Conservation (phyloP, 2,113 vertebrate species). For the Oreochromis tanganicae region DNA sequence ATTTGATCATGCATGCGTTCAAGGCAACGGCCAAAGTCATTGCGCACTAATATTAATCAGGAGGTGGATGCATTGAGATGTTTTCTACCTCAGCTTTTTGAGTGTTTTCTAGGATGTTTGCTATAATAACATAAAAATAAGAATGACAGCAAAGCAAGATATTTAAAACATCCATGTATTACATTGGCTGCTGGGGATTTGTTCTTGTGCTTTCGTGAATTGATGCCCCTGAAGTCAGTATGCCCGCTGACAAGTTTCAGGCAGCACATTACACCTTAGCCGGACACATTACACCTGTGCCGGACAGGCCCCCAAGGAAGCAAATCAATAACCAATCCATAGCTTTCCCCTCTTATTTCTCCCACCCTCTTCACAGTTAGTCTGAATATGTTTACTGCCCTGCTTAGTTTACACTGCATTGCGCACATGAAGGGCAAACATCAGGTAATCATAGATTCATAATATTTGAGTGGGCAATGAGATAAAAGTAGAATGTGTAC, state of each 20-base stretch:
- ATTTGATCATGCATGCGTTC: neutral
- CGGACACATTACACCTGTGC: neutral
- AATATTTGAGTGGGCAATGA: neutral
- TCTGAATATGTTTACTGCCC: neutral
- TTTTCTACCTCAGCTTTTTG: neutral
- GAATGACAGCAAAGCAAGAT: neutral
- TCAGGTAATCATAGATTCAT: neutral
- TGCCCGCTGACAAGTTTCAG: neutral
- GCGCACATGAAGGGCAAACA: slow-evolving; percentile 12
- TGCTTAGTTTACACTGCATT: neutral
- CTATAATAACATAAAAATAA: neutral
- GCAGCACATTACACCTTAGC: neutral
- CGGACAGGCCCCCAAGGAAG: neutral
- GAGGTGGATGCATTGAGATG: neutral
- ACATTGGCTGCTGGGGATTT: neutral
- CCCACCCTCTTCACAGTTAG: neutral
- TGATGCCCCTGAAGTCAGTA: neutral
- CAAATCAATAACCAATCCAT: slow-evolving; percentile 38
- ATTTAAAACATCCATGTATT: neutral
- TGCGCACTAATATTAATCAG: neutral
- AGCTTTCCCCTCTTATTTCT: neutral
- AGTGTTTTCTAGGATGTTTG: neutral
- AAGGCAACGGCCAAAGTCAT: neutral
- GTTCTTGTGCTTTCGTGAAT: neutral
- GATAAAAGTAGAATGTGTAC: neutral